A percentile compares a stretch with the other conserved stretches of the same genome.
These are phyloP conservation scores for Sphenodon punctatus DNA, from an alignment of 2,797 vertebrate genomes.

Conservation along the genomic window DNA sequence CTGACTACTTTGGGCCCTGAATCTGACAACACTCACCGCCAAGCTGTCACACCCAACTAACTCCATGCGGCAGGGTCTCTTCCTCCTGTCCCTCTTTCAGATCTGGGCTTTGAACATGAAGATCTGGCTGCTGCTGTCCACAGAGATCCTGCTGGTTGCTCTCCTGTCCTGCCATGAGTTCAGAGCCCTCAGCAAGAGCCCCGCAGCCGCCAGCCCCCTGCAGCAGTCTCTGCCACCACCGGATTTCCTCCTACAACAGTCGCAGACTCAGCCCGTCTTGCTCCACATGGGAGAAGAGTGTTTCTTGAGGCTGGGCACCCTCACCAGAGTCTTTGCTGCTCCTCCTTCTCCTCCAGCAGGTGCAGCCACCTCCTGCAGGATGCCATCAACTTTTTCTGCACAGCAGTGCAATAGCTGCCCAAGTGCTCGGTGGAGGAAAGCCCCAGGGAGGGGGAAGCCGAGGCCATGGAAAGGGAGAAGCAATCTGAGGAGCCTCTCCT, in stretches of 20 bases:
- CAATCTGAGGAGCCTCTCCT: conserved; percentile 93
- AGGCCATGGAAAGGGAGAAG: conserved; percentile 82
- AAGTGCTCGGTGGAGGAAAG: too few species aligned
- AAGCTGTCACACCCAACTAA: too few species aligned
- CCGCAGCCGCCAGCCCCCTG: conserved; percentile 71
- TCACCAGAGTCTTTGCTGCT: conserved; percentile 70
- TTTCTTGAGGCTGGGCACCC: conserved; percentile 90
- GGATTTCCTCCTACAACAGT: conserved; percentile 74
- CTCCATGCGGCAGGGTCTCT: too few species aligned
- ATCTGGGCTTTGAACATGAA: conserved; percentile 88
- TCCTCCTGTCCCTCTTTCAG: conserved; percentile 59
- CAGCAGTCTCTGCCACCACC: conserved; percentile 56
- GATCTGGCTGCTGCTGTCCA: conserved; percentile 90
- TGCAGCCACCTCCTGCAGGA: too few species aligned
- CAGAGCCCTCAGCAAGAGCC: conserved; percentile 85
- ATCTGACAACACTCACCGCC: too few species aligned
- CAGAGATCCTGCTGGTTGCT: conserved; percentile 89
- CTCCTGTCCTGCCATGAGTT: conserved; percentile 91
- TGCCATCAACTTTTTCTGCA: conserved; percentile 84
- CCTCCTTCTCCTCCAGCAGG: conserved; percentile 56
- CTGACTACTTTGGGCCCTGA: too few species aligned
- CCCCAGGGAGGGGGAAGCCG: conserved; percentile 75
- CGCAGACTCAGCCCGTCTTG: conserved; percentile 83
- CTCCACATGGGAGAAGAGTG: conserved; percentile 95
- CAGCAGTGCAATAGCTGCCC: conserved; percentile 73